Base-by-base conservation (phyloP, 2,797 vertebrate genomes). In the Aldrovandia affinis region DNA sequence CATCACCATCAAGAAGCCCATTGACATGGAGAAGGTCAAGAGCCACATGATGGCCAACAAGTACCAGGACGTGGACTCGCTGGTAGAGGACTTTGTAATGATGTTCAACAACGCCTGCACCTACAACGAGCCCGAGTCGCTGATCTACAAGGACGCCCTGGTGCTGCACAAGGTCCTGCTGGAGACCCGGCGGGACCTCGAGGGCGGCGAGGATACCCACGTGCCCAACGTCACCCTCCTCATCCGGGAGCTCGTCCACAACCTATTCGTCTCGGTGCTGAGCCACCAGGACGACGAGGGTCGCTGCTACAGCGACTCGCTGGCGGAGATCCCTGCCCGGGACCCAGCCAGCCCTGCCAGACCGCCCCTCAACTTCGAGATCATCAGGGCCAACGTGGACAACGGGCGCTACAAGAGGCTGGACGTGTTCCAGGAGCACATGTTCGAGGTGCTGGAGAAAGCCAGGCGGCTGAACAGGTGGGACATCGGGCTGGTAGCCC, bases 61-160 rank as follows among this genome's bases (percentile, higher is more conserved):
- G 86, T 99, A 98, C 94, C 98, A 99, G 93, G 98, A 99, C 68
- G 96, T 99, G 30, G 98, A 99, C 65, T 97, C 97, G 1, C 96
- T 99, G 94, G 98, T 98, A 75, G 98, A 99, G 86, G 98, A 99
- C 94, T 95, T 99, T 20, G 98, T 98, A 82, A 96, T 99, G 90
- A 99, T 99, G 98, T 99, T 99, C 94, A 99, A 99, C 91, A 99
- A 99, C 0, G 98, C 98, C 2, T 99, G 98, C 88, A 99, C 98
- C 0, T 99, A 99, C 87, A 99, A 99, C 0, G 98, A 99, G 87
- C 98, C 98, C 0, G 97, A 99, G 89, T 99, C 98, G 44, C 94
- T 99, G 88, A 99, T 99, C 90, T 99, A 99, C 90, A 99, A 98
- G 85, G 98, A 99, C 55, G 98, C 98, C 6, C 93, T 99, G 83